Evolutionary conservation across 64 coral and sea anemone genomes (phyloP), one percentile per base, ranked within the genome.

Genomic region (Stichodactyla mertensii): DNA sequence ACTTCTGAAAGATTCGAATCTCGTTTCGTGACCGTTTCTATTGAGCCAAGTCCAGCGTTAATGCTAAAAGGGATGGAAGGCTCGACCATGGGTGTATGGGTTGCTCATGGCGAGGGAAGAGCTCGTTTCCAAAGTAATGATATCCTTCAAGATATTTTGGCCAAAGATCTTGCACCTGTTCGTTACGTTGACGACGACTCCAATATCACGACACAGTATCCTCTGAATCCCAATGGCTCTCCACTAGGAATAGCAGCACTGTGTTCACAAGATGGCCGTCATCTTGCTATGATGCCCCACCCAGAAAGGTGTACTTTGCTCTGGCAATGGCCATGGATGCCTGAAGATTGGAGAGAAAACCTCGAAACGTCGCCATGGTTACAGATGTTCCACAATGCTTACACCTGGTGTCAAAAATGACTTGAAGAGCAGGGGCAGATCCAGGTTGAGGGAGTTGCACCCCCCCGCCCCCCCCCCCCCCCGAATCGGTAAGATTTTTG

Each of bases 281-380:
- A 98, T 88, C 89, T 98, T 87, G 95, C 95, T 14, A 98, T 98
- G 95, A 98, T 98, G 95, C 95, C 95, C 5, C 95, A 98, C 62
- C 95, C 95, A 60, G 95, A 98, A 45, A 86, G 95, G 9, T 98
- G 95, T 57, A 92, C 95, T 27, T 83, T 94, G 71, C 59, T 94
- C 10, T 98, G 95, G 95, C 95, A 98, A 81, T 98, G 95, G 95
- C 89, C 95, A 16, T 98, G 95, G 95, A 94, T 98, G 89, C 95
- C 95, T 13, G 82, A 81, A 78, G 92, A 94, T 64, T 98, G 95
- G 95, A 83, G 82, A 69, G 71, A 90, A 78, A 82, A 58, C 9
- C 55, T 98, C 14, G 86, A 94, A 16, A 77, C 87, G 13, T 98
- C 95, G 11, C 95, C 95, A 26, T 98, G 95, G 95, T 82, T 98